These are phyloP conservation scores for Eublepharis macularius DNA, from an alignment of 2,113 vertebrate species.

Conservation along the genomic window DNA sequence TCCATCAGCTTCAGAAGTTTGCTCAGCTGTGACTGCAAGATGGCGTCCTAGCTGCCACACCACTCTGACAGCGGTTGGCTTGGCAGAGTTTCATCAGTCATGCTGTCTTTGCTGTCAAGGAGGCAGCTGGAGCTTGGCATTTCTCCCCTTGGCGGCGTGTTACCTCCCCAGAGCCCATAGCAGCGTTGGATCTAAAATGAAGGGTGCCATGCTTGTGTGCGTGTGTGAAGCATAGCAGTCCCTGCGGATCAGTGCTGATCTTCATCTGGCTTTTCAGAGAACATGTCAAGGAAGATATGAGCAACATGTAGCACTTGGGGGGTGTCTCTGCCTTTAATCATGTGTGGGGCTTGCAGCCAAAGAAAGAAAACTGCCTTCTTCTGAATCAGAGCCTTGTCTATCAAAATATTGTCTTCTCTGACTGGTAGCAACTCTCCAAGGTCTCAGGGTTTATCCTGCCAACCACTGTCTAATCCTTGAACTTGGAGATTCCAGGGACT, in stretches of 20 bases:
- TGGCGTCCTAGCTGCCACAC: slow-evolving; percentile 1
- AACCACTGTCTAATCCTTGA: no score
- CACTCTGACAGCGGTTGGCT: slow-evolving; percentile 13
- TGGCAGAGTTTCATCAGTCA: slow-evolving; percentile 52
- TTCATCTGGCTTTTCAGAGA: not conserved
- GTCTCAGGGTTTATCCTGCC: no score
- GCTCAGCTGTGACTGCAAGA: slow-evolving; percentile 18
- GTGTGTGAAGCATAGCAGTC: slow-evolving; percentile 22
- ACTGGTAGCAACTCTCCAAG: no score
- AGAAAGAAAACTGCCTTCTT: no score
- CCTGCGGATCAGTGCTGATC: slow-evolving; percentile 20
- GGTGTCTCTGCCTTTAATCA: not conserved
- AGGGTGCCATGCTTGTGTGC: not conserved
- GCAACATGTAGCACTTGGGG: not conserved
- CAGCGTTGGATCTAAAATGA: slow-evolving; percentile 47
- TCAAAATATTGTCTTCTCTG: no score
- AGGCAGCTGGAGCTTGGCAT: slow-evolving; percentile 56
- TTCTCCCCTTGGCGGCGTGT: slow-evolving; percentile 49
- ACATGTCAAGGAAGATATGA: slow-evolving; percentile 31
- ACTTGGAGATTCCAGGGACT: no score
- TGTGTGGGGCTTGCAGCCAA: no score
- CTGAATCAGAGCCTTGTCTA: no score
- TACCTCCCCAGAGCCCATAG: slow-evolving; percentile 48
- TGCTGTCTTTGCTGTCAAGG: slow-evolving; percentile 56
- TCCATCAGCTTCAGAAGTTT: slow-evolving; percentile 19